Conservation (phyloP, 2,888 invertebrate species). For the Diadegma fenestrale region DNA sequence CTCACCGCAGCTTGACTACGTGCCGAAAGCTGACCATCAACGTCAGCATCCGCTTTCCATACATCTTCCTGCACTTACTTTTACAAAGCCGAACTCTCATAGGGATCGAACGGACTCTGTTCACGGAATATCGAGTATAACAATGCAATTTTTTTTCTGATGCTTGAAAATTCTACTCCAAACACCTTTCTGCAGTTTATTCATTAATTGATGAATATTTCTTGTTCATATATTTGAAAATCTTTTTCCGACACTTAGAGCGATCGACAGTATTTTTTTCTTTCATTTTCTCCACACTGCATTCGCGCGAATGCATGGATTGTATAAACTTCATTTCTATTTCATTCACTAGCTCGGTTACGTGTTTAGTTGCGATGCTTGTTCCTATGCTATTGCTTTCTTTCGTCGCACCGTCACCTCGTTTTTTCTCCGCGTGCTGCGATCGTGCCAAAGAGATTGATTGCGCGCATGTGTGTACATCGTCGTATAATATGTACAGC, state of each 20-base stretch:
- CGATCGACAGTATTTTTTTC: background rate
- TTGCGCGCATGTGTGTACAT: slow-evolving; percentile 37
- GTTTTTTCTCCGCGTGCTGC: slow-evolving; percentile 26
- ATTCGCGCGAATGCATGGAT: background rate
- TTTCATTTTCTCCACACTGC: background rate
- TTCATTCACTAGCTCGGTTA: slow-evolving; percentile 46
- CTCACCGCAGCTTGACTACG: slow-evolving; percentile 37
- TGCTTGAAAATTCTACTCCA: background rate
- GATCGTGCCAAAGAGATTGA: slow-evolving; percentile 43
- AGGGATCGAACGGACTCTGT: background rate
- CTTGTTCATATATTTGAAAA: background rate
- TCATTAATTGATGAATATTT: no score
- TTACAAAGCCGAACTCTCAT: background rate
- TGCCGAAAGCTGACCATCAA: slow-evolving; percentile 15
- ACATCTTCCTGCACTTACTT: background rate
- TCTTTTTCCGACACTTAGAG: background rate
- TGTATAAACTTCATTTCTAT: slow-evolving; percentile 39
- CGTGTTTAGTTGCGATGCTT: slow-evolving; percentile 21
- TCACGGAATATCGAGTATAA: background rate
- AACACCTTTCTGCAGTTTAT: background rate
- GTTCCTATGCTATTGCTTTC: slow-evolving; percentile 38
- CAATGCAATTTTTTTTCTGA: background rate
- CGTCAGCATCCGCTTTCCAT: slow-evolving; percentile 2
- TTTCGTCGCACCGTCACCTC: slow-evolving; percentile 35
- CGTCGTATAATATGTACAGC: slow-evolving; percentile 13